These are phyloP conservation scores for Labeo catla DNA, from an alignment of 2,113 vertebrate species.

Conservation along the genomic window DNA sequence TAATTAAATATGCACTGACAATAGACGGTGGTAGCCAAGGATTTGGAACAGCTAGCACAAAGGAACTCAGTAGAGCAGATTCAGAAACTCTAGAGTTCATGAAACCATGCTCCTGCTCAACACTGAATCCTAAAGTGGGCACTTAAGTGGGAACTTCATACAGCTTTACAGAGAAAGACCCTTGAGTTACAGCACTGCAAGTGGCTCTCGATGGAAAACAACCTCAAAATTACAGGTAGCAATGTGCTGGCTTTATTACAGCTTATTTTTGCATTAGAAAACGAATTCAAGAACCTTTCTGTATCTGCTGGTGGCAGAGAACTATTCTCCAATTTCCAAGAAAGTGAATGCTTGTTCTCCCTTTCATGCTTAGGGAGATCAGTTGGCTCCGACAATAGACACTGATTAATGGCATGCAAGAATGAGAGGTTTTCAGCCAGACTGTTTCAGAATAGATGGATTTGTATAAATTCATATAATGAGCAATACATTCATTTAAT, in stretches of 20 bases:
- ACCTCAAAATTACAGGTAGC: background rate
- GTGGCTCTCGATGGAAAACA: background rate
- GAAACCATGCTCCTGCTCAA: background rate
- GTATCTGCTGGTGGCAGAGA: background rate
- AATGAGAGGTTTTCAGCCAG: background rate
- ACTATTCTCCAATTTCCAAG: background rate
- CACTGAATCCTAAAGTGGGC: background rate
- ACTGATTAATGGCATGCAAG: constrained; percentile 5
- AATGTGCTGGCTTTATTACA: background rate
- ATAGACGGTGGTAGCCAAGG: background rate
- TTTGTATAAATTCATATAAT: background rate
- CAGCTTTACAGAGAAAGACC: background rate
- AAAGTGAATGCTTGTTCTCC: background rate
- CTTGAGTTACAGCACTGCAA: background rate
- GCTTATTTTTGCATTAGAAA: background rate
- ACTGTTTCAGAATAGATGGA: background rate
- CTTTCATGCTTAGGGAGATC: background rate
- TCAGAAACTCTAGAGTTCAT: background rate
- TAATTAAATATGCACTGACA: background rate
- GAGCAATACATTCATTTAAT: background rate
- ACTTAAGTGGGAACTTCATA: background rate
- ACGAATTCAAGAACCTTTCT: background rate
- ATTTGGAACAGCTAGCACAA: background rate
- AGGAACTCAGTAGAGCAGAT: background rate
- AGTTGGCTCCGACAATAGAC: background rate